Evolutionary conservation across 2,113 vertebrate genomes (phyloP).

Genomic region (Felis catus): DNA sequence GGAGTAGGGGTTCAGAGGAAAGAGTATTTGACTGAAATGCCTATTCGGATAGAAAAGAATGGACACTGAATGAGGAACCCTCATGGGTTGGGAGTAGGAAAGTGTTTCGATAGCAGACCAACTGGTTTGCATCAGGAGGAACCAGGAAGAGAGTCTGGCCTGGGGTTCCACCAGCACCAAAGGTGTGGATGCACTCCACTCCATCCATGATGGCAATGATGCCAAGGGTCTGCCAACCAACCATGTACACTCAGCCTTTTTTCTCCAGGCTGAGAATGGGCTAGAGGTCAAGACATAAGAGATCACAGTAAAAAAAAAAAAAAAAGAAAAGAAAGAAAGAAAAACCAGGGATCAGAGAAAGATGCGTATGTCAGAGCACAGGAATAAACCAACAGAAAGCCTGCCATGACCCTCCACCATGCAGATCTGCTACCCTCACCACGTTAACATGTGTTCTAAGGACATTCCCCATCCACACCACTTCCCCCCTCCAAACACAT

Average conservation of each 20-base stretch:
- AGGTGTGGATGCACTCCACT: constrained; percentile 88
- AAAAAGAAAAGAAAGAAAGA: too few relatives aligned
- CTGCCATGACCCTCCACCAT: background rate
- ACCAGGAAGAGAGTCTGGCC: background rate
- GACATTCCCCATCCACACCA: background rate
- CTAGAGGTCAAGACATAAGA: background rate
- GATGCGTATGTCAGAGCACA: background rate
- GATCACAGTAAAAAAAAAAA: background rate
- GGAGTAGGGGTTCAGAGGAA: background rate
- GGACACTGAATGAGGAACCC: background rate
- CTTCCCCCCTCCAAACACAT: background rate
- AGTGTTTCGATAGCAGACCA: background rate
- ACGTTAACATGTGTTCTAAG: background rate
- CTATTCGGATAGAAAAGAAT: background rate
- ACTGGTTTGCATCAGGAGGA: background rate
- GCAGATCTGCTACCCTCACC: background rate
- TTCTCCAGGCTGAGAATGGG: constrained; percentile 78
- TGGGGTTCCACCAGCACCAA: constrained; percentile 84
- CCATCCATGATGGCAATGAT: constrained; percentile 87
- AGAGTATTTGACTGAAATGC: background rate
- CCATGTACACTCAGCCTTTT: constrained; percentile 83
- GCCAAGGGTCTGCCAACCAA: constrained; percentile 87
- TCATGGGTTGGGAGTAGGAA: background rate
- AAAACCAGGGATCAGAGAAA: background rate
- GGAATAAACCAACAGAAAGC: background rate